Evolutionary conservation across 92 coral and sea anemone species (phyloP), one percentile per base, ranked within the genome.

Genomic region (Paragorgia papillata): DNA sequence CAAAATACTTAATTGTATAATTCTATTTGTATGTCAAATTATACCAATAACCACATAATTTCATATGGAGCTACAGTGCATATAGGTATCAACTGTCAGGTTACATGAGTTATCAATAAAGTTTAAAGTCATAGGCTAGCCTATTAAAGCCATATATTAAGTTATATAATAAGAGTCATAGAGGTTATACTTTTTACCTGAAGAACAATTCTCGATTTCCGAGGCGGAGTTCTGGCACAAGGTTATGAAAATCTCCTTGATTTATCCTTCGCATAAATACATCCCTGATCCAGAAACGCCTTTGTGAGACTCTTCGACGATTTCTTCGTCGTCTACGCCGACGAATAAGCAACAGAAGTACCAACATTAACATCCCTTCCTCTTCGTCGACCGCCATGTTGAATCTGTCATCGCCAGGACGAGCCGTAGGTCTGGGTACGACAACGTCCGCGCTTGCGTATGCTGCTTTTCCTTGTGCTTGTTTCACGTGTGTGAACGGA

Each of bases 161-260:
- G 43, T 37, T 37, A 37, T 37, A 37, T 37, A 37, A 4, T 4
- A 37, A 37, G 43, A 37, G 43, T 37, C 43, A 37, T 37, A 37
- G 43, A 37, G 43, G 43, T 37, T n/a, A n/a, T 37, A 37, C 43
- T 40, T 40, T 35, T 66, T 74, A 83, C 82, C 82, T 58, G 59
- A 87, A 87, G 55, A 69, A 87, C 35, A 83, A 70, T 58, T 86
- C 85, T 80, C 90, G 69, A 57, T 82, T 80, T 14, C 84, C 74
- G 22, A 41, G 31, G n/a, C 83, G 90, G 40, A 82, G 70, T 73
- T 86, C 87, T 59, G 24, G 28, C 67, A 87, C 90, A 20, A 87
- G 83, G 69, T 79, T 79, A 74, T 73, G 73, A 73, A 87, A 87
- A 22, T 53, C 59, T 18, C 59, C 59, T 53, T 53, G 59, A 18